phyloP scores from a whole-genome alignment of 2,888 invertebrate species.

The Elaeidobius kamerunicus region DNA sequence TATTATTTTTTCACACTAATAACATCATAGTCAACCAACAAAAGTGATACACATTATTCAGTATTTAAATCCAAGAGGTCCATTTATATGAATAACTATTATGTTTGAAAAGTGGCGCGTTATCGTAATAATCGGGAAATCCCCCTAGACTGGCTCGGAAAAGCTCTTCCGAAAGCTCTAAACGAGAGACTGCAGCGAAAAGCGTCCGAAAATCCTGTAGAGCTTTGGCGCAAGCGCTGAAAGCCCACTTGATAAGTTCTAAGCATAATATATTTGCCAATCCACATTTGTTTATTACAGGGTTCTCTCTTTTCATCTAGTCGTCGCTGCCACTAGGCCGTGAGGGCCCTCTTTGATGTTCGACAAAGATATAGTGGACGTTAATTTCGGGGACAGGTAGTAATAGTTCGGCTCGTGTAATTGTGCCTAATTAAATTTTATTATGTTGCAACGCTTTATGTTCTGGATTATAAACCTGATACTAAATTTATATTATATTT shows the following conservation, averaged over 20 bases:
- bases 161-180: slow-evolving; percentile 23
- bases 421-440: not conserved
- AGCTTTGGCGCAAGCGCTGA: slow-evolving; percentile 37
- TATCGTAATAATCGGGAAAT: slow-evolving; percentile 20
- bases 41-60: no score
- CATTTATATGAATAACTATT: no score
- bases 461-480: no score
- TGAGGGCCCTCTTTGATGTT: slow-evolving; percentile 18
- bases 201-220: slow-evolving; percentile 38
- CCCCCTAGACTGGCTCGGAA: slow-evolving; percentile 9
- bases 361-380: slow-evolving; percentile 6
- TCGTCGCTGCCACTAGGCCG: slow-evolving; percentile 15
- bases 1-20: no score
- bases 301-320: slow-evolving; percentile 25
- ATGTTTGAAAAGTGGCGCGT: slow-evolving; percentile 24
- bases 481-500: no score
- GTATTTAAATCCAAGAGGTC: no score
- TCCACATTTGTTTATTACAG: slow-evolving; percentile 40
- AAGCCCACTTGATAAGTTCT: slow-evolving; percentile 26
- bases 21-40: no score
- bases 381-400: not conserved
- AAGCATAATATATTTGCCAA: slow-evolving; percentile 37
- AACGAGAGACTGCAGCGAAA: slow-evolving; percentile 41
- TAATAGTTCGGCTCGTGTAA: no score
- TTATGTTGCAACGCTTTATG: no score